Evolutionary conservation across 2,797 vertebrate species (phyloP), one percentile per base, ranked within the genome.

Genomic region (Girardinus metallicus): DNA sequence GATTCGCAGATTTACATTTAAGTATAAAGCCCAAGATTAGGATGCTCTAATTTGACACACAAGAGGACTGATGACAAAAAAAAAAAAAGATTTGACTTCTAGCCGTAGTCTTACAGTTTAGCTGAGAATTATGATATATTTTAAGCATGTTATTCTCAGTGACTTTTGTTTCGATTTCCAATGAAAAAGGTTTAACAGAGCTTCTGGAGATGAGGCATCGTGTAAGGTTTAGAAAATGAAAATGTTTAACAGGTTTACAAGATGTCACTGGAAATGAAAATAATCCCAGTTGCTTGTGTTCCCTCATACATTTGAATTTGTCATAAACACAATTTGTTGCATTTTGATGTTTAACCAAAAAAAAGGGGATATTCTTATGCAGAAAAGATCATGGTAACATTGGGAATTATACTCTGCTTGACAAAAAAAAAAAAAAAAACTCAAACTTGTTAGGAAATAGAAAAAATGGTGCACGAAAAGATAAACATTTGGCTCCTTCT

Each of bases 401-500:
- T 85, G 78, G 87, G 85, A 83, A 85, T 85, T 79, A 90, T 87
- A 90, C 89, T 88, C 34, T 43, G 44, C 80, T 84, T 81, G 71
- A 77, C 16, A 44, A 71, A 81, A 66, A 71, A 29, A 5, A 31
- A 55, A 66, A 71, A 29, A 6, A 31, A 60, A 85, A 85, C 49
- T 23, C 21, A 86, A 88, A 91, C 83, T 83, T 83, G 88, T 81
- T 74, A 78, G 89, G 77, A 41, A 86, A 77, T 76, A 81, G 78
- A 91, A n/a, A 29, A 29, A 18, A 16, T 18, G 5, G 39, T 10
- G 41, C 86, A 87, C 21, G 73, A 85, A 90, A 87, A 92, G 86
- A 92, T 92, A 94, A 95, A 94, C 92, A 93, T 93, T 92, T 92
- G 92, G 92, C 86, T 89, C 88, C 87, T 89, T 91, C 89, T 87